phyloP scores from a whole-genome alignment of 2,113 vertebrate species.

The Pao palembangensis region DNA sequence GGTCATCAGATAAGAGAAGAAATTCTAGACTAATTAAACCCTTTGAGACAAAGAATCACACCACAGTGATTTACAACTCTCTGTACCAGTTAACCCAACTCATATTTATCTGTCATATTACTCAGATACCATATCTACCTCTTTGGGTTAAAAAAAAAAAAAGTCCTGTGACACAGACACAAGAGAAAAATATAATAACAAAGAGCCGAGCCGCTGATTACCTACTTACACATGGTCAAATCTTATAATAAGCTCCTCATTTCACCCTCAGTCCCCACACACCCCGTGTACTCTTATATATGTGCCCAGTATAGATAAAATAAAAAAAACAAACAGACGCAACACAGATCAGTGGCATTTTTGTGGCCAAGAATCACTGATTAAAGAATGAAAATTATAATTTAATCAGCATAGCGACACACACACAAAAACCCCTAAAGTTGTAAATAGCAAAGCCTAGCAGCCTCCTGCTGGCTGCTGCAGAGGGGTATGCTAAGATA shows the following conservation, averaged over 20 bases:
- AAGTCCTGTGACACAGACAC: slow-evolving; percentile 12
- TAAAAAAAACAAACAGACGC: slow-evolving; percentile 16
- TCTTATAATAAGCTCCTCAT: slow-evolving; percentile 4
- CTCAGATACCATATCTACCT: slow-evolving; percentile 65
- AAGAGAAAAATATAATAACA: neutral
- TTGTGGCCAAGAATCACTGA: slow-evolving; percentile 36
- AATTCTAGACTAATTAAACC: slow-evolving; percentile 82
- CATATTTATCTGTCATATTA: slow-evolving; percentile 76
- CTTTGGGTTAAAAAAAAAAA: slow-evolving; percentile 25
- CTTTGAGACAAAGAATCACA: slow-evolving; percentile 78
- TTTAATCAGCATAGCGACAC: slow-evolving; percentile 61
- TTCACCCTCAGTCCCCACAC: slow-evolving; percentile 5
- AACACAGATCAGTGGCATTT: slow-evolving; percentile 22
- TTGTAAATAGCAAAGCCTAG: slow-evolving; percentile 81
- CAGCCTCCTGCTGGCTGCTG: slow-evolving; percentile 94
- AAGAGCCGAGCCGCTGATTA: slow-evolving; percentile 7
- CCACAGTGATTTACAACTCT: slow-evolving; percentile 81
- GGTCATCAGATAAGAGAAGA: slow-evolving; percentile 78
- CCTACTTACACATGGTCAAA: slow-evolving; percentile 2
- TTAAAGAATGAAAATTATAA: slow-evolving; percentile 54
- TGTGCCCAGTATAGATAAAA: neutral
- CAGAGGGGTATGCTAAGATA: slow-evolving; percentile 99
- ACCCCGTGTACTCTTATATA: slow-evolving; percentile 1
- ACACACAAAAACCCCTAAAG: slow-evolving; percentile 66
- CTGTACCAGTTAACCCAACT: slow-evolving; percentile 77